These are phyloP conservation scores for Drosophila leonis DNA, from an alignment of 2,888 invertebrate genomes.

Conservation along the genomic window DNA sequence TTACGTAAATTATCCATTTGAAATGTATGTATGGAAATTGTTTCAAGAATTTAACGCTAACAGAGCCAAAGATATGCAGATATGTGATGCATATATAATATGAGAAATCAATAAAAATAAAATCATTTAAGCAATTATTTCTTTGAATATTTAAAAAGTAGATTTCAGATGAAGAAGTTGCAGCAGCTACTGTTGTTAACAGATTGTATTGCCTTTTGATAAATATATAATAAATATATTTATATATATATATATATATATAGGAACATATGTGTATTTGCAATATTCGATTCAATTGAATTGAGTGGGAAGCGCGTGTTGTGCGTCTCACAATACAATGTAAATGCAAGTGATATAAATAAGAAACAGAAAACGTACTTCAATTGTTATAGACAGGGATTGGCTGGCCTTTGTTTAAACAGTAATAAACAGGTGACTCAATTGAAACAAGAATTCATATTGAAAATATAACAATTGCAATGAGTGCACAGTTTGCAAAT, in stretches of 20 bases:
- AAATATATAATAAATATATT: background rate
- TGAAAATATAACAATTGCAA: conserved; percentile 14
- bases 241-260: background rate
- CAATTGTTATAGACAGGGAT: conserved; percentile 38
- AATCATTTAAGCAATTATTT: background rate
- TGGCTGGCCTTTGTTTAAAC: conserved; percentile 40
- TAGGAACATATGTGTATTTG: background rate
- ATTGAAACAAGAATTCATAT: conserved; percentile 18
- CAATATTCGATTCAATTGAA: background rate
- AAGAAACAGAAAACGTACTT: conserved; percentile 29
- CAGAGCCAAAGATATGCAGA: background rate
- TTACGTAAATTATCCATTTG: background rate
- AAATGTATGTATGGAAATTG: background rate
- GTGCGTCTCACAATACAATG: conserved; percentile 39
- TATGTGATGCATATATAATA: background rate
- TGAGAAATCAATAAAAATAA: background rate
- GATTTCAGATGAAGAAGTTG: background rate
- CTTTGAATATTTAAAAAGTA: background rate
- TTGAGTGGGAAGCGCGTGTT: conserved; percentile 23
- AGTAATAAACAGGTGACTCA: conserved; percentile 31
- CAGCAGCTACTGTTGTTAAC: background rate
- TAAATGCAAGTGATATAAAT: conserved; percentile 31
- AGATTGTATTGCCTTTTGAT: conserved; percentile 5
- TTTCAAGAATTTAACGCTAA: background rate
- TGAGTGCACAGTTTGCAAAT: background rate